Conservation (phyloP, 2,888 invertebrate species). For the Meta bourneti region DNA sequence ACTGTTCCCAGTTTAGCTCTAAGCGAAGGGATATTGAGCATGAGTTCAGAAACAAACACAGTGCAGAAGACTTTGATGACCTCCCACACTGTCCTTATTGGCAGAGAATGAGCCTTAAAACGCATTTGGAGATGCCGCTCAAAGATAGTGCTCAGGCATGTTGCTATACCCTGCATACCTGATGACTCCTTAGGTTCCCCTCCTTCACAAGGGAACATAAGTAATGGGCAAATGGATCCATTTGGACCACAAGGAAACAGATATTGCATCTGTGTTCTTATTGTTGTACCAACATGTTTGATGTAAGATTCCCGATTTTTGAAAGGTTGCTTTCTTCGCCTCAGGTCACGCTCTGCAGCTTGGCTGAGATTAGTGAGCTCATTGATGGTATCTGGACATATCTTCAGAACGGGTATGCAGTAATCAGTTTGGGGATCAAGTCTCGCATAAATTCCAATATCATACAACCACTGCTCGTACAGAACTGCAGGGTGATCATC, state of each 20-base stretch:
- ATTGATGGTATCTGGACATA: slow-evolving; percentile 15
- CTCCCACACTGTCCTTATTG: slow-evolving; percentile 4
- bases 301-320: slow-evolving; percentile 66
- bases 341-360: slow-evolving; percentile 69
- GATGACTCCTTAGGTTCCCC: slow-evolving; percentile 17
- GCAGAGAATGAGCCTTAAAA: slow-evolving; percentile 17
- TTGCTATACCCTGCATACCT: slow-evolving; percentile 33
- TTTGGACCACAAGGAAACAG: slow-evolving; percentile 52
- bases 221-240: slow-evolving; percentile 63
- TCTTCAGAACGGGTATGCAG: neutral
- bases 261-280: slow-evolving; percentile 3
- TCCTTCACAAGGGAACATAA: slow-evolving; percentile 50
- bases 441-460: slow-evolving; percentile 68
- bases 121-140: neutral
- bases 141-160: slow-evolving; percentile 38
- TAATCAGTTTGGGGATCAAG: slow-evolving; percentile 10
- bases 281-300: slow-evolving; percentile 18
- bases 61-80: slow-evolving; percentile 25
- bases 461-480: slow-evolving; percentile 70
- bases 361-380: slow-evolving; percentile 59
- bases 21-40: neutral
- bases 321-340: slow-evolving; percentile 63
- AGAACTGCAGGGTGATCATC: slow-evolving; percentile 62
- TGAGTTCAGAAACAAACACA: slow-evolving; percentile 23
- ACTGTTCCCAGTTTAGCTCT: neutral